Evolutionary conservation across 2,797 vertebrate species (phyloP).

Genomic region (Diceros bicornis): DNA sequence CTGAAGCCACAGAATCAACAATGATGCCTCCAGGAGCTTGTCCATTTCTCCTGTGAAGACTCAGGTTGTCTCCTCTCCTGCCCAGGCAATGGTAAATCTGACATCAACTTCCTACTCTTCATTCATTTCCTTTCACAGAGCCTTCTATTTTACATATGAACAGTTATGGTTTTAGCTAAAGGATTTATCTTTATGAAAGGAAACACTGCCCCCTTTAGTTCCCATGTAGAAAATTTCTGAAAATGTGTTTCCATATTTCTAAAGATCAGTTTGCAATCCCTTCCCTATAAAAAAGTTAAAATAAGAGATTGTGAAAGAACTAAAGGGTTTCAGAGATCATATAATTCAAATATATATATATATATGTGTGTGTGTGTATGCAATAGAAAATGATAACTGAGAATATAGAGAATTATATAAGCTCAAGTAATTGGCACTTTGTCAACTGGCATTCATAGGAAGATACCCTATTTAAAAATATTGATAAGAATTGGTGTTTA

Average conservation of each 20-base stretch:
- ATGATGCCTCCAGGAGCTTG: background rate
- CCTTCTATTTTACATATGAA: background rate
- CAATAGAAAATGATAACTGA: background rate
- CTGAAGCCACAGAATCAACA: conserved; percentile 60
- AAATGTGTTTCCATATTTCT: background rate
- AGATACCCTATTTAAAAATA: background rate
- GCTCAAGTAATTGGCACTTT: background rate
- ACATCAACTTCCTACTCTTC: background rate
- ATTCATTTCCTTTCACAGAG: background rate
- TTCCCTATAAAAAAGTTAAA: background rate
- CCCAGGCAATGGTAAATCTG: background rate
- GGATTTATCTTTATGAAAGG: background rate
- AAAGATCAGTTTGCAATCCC: background rate
- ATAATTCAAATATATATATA: background rate
- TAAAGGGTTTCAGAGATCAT: background rate
- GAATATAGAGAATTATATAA: background rate
- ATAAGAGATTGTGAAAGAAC: background rate
- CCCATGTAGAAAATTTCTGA: conserved; percentile 47
- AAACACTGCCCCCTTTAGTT: conserved; percentile 55
- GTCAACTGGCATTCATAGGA: background rate
- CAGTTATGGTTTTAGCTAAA: background rate
- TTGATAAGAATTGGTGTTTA: background rate
- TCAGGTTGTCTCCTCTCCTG: background rate
- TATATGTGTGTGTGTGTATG: background rate
- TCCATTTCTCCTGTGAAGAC: conserved; percentile 30